A percentile compares a stretch with the other conserved stretches of the same genome.
Evolutionary conservation across 2,888 invertebrate species (phyloP).

Genomic region (Ormyrus rosae): DNA sequence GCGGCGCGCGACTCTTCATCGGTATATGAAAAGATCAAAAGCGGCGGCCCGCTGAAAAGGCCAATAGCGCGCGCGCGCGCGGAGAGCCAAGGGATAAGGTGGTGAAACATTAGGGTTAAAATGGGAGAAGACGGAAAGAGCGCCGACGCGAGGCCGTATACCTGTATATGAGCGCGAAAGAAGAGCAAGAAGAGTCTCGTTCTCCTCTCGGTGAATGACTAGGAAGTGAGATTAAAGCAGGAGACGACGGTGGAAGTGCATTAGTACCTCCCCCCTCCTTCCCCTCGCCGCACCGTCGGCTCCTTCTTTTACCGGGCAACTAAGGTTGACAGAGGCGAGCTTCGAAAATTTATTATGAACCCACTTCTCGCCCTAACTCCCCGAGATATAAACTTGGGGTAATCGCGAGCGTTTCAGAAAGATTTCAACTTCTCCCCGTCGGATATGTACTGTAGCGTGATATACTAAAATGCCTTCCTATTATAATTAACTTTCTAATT

Average conservation of each 20-base stretch:
- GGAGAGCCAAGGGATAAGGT: background rate
- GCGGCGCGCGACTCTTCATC: conserved; percentile 6
- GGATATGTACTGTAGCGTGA: too few species aligned
- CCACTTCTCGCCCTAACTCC: too few species aligned
- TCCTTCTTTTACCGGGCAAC: too few species aligned
- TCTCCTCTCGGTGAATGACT: background rate
- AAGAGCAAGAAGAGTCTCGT: background rate
- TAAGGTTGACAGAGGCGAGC: too few species aligned
- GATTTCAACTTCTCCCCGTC: too few species aligned
- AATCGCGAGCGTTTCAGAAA: too few species aligned
- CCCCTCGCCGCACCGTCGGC: too few species aligned
- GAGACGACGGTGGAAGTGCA: background rate
- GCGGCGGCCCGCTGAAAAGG: background rate
- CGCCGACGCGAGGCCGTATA: too few species aligned
- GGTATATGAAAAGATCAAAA: conserved; percentile 34
- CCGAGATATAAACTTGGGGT: too few species aligned
- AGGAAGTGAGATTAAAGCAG: background rate
- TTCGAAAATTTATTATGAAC: too few species aligned
- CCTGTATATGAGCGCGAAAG: background rate
- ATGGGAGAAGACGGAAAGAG: background rate
- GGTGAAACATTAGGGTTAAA: conserved; percentile 4
- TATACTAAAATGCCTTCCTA: too few species aligned
- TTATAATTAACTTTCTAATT: too few species aligned
- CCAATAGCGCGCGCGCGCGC: background rate
- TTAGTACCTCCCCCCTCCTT: background rate